Evolutionary conservation across 2,797 vertebrate genomes (phyloP), one percentile per base, ranked within the genome.

Genomic region (Cuculus canorus): DNA sequence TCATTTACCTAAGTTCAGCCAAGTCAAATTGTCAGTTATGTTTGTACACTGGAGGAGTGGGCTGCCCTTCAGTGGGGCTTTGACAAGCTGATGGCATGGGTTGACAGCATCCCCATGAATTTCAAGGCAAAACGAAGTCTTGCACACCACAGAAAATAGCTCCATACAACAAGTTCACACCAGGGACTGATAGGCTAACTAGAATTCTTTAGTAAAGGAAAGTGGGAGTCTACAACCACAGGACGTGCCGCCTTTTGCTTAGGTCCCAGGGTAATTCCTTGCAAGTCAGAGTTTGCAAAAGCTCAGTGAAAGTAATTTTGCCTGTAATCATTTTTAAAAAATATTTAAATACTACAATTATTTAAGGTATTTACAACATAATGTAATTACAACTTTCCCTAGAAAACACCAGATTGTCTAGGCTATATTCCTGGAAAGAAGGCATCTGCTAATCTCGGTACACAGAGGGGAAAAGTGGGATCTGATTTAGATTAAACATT

Each of bases 351-450:
- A 41, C 28, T 35, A 37, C 56, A 52, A 76, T 41, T 7, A 60
- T 35, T 60, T 53, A 82, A 94, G 63, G 52, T 92, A 92, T 90
- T 94, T 88, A 86, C 86, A 93, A 82, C 35, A 77, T 92, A 81
- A 37, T 45, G 33, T 92, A 92, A 84, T 93, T 94, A 93, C 27
- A 82, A 22, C 48, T 92, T 96, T 39, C 59, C 47, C 39, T 86
- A 86, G 80, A 91, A 94, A 94, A 92, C 73, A 94, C 43, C 92
- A 91, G 73, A 95, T 90, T 96, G 76, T 73, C 78, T 86, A 82
- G 60, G 30, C 70, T 80, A 66, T 73, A 90, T 94, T 96, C 80
- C 91, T 96, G 71, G 91, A 94, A 95, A 92, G 82, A 86, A 92
- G 33, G 68, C 87, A 94, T 91, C 95, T 94, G 90, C 80, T 94